Conservation (phyloP, 2,797 vertebrate species). For the Aeoliscus strigatus region DNA sequence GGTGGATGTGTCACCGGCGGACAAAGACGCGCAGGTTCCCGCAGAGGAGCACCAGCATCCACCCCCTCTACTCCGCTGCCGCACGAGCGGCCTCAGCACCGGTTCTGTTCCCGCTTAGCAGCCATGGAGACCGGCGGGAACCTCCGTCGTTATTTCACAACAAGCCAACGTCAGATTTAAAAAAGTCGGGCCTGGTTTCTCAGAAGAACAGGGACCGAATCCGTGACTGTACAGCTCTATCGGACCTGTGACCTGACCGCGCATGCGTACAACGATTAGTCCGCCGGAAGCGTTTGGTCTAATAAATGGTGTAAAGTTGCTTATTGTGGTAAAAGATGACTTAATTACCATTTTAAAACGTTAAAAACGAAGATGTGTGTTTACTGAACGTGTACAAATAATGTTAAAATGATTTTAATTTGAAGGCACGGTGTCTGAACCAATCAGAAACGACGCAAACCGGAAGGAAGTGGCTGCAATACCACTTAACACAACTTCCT, state of each 20-base stretch:
- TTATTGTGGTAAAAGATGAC: too few species aligned
- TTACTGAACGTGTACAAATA: too few species aligned
- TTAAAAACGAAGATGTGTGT: too few species aligned
- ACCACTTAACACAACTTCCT: conserved; percentile 47
- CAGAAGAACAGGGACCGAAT: too few species aligned
- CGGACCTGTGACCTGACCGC: conserved; percentile 38
- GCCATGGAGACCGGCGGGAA: background rate
- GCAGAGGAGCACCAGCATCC: too few species aligned
- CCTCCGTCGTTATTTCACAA: conserved; percentile 4
- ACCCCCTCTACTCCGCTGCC: too few species aligned
- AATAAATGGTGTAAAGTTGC: too few species aligned
- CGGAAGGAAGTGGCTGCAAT: conserved; percentile 70
- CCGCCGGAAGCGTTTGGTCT: conserved; percentile 26
- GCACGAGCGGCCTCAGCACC: too few species aligned
- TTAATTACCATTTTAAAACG: too few species aligned
- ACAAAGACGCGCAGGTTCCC: too few species aligned
- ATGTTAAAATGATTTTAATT: too few species aligned
- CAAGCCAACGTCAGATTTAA: background rate
- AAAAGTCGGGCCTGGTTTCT: background rate
- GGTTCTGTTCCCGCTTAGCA: fast-evolving
- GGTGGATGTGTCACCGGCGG: too few species aligned
- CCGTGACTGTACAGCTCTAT: conserved; percentile 50
- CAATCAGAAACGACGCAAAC: conserved; percentile 51
- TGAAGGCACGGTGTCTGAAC: conserved; percentile 43
- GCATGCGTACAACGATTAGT: conserved; percentile 49